Conservation (phyloP, 2,888 invertebrate genomes). For the Melieria picta region DNA sequence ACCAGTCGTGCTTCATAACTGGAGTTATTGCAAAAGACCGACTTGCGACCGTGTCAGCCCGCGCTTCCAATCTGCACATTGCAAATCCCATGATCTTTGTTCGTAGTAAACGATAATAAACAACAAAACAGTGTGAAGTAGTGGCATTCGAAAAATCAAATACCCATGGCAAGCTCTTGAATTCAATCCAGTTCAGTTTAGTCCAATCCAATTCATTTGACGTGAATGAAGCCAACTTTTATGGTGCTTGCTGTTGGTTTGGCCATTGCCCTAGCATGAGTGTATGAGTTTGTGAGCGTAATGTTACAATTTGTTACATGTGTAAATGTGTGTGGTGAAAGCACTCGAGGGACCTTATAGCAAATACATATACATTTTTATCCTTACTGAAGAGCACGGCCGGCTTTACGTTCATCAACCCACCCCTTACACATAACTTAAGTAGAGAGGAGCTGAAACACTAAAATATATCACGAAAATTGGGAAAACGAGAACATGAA, state of each 20-base stretch:
- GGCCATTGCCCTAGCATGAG: no score
- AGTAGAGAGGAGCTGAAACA: neutral
- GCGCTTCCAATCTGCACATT: no score
- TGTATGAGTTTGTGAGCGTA: no score
- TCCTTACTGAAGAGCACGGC: conserved; percentile 26
- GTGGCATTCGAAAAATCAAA: conserved; percentile 5
- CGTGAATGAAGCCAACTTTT: conserved; percentile 30
- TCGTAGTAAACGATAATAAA: neutral
- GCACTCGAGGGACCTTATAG: conserved; percentile 65
- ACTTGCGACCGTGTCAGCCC: no score
- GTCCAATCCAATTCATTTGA: conserved; percentile 27
- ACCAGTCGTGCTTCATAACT: no score
- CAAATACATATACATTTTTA: conserved; percentile 54
- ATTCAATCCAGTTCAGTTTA: no score
- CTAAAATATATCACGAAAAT: neutral
- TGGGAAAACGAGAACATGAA: no score
- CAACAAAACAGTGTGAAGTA: neutral
- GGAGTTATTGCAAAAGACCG: no score
- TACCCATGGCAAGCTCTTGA: conserved; percentile 20
- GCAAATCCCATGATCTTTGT: no score
- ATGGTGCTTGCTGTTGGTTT: no score
- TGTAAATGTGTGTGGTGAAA: conserved; percentile 61
- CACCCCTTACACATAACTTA: neutral
- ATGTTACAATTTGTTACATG: conserved; percentile 62
- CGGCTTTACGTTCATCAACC: neutral